Base-by-base conservation (phyloP, 2,797 vertebrate species). In the Pogoniulus pusillus region DNA sequence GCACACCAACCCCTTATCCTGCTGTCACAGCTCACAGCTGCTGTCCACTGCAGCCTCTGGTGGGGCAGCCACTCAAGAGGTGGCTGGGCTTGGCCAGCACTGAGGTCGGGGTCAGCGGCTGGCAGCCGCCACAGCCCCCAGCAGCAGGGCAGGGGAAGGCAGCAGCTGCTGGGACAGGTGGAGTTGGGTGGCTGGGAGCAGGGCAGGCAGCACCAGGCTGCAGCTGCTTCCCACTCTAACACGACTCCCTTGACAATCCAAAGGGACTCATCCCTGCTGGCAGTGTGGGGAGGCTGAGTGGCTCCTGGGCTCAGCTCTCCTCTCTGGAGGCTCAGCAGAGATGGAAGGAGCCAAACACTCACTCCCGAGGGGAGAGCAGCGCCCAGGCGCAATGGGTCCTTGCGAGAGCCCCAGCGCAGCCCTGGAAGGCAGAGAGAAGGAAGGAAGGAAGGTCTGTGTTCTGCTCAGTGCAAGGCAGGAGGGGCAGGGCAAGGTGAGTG, bases 91-190 rank as follows among this genome's bases (percentile, higher is more conserved):
- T 1, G 1, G 64, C 43, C 3, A 1, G 82, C 85, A 55, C 5
- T 1, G 3, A 53, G 77, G 72, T 64, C 1, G 49, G 43, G 82
- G 63, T 57, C 5, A 2, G 62, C 0, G 4, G 12, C 60, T 2
- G 1, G 59, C 77, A 30, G 22, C 57, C 11, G 11, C 41, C 93
- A 4, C 32, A 4, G 70, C 54, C 49, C 37, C 77, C 35, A 26
- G 81, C 71, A 75, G 82, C 57, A 7, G 73, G 22, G 85, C 77
- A 2, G 10, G 58, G 69, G 66, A 26, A 75, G 47, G 30, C 4
- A 7, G 24, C 95, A 95, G 94, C 95, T 96, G 95, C 92, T 12
- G 71, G 85, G 85, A 95, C 95, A 96, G 95, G 89, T 95, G 94
- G 93, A 58, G 77, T 64, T 2, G 39, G 34, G 55, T 10, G 45